Evolutionary conservation across 2,888 invertebrate genomes (phyloP).

Genomic region (Idaea aversata): DNA sequence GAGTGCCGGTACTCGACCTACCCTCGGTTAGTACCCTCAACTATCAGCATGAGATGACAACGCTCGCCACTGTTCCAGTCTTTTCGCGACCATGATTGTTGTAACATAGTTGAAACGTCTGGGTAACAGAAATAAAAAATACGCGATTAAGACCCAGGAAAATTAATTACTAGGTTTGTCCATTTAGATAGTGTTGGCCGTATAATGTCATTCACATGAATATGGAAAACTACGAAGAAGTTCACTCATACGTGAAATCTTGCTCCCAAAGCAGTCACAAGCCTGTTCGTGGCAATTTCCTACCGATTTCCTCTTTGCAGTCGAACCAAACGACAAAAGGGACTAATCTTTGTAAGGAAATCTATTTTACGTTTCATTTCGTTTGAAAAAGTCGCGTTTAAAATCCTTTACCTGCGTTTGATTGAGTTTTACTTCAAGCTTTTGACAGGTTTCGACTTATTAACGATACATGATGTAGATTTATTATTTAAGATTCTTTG

Average conservation of each 20-base stretch:
- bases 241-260: neutral
- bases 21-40: too few species aligned
- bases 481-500: neutral
- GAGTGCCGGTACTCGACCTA: too few species aligned
- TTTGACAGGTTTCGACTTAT: neutral
- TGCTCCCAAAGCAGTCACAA: slow-evolving; percentile 6
- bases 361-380: slow-evolving; percentile 70
- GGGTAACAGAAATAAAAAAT: too few species aligned
- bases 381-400: slow-evolving; percentile 24
- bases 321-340: slow-evolving; percentile 56
- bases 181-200: too few species aligned
- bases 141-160: too few species aligned
- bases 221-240: neutral
- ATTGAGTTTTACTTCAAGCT: neutral
- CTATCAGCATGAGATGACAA: too few species aligned
- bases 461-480: neutral
- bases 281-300: slow-evolving; percentile 66
- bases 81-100: too few species aligned
- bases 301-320: slow-evolving; percentile 57
- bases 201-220: neutral
- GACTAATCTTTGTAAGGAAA: slow-evolving; percentile 68
- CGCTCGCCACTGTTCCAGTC: too few species aligned
- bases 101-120: too few species aligned
- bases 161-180: too few species aligned
- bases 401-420: neutral